A percentile compares a stretch with the other conserved stretches of the same genome.
Evolutionary conservation across 2,113 vertebrate species (phyloP).

Genomic region (Galeopterus variegatus): DNA sequence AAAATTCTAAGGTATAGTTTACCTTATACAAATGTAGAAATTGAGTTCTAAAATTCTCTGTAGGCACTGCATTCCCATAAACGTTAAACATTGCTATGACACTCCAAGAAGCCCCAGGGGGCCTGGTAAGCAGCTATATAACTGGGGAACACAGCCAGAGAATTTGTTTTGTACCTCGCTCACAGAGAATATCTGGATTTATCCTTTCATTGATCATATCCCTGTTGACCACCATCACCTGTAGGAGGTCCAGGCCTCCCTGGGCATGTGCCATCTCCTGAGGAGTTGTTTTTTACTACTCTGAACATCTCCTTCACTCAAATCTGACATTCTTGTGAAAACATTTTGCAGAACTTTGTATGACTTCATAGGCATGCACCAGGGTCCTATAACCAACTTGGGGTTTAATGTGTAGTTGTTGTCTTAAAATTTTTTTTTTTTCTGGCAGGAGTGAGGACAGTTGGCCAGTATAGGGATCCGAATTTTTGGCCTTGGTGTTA

Average conservation of each 20-base stretch:
- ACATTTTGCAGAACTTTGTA: background rate
- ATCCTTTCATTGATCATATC: background rate
- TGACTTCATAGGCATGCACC: background rate
- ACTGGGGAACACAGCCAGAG: background rate
- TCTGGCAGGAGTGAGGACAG: too few relatives aligned
- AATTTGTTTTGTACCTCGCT: background rate
- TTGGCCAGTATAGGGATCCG: too few relatives aligned
- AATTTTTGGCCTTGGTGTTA: too few relatives aligned
- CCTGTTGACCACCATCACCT: background rate
- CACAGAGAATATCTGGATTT: background rate
- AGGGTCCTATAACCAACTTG: background rate
- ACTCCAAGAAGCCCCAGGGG: background rate
- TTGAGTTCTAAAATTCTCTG: background rate
- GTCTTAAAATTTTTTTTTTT: background rate
- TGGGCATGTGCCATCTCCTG: background rate
- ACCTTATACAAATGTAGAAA: background rate
- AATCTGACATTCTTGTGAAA: background rate
- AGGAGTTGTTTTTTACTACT: background rate
- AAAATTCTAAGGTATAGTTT: background rate
- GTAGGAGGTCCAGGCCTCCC: background rate
- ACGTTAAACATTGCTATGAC: background rate
- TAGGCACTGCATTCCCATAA: background rate
- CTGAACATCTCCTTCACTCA: background rate
- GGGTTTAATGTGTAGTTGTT: background rate
- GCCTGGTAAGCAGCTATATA: rapidly evolving